Percentiles rank a stretch among this genome's conserved stretches.
Conservation (phyloP, 2,888 invertebrate genomes). For the Horisme vitalbata region DNA sequence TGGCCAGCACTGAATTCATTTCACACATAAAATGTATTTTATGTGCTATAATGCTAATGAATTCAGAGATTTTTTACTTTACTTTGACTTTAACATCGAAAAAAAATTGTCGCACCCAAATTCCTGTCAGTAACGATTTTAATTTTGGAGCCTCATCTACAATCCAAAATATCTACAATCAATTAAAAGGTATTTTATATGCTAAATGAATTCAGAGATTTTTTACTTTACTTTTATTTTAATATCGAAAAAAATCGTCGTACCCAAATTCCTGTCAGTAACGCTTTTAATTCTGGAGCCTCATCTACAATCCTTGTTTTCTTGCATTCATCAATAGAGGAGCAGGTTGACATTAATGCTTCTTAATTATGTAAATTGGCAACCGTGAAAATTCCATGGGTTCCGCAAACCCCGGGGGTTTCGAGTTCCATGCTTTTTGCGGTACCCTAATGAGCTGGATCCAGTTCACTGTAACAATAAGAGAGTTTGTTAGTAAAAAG, state of each 20-base stretch:
- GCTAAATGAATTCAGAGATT: no score
- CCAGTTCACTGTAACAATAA: neutral
- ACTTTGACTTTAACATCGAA: no score
- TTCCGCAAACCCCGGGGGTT: conserved; percentile 6
- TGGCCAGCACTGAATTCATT: no score
- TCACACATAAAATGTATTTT: no score
- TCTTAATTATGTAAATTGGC: conserved; percentile 19
- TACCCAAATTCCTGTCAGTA: conserved; percentile 20
- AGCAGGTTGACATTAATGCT: conserved; percentile 19
- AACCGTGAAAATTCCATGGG: conserved; percentile 18
- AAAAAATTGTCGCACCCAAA: neutral
- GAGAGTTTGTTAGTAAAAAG: no score
- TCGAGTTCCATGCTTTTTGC: conserved; percentile 17
- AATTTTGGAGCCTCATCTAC: neutral
- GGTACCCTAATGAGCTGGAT: conserved; percentile 15
- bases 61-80: no score
- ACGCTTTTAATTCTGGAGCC: conserved; percentile 1
- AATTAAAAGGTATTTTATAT: no score
- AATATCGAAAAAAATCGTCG: no score
- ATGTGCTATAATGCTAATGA: no score
- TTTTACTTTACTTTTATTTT: no score
- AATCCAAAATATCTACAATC: no score
- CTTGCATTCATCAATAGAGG: conserved; percentile 16
- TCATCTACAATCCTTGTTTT: conserved; percentile 4
- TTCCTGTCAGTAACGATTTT: conserved; percentile 20